phyloP scores from a whole-genome alignment of 2,888 invertebrate species.

The Cartodere bifasciata region DNA sequence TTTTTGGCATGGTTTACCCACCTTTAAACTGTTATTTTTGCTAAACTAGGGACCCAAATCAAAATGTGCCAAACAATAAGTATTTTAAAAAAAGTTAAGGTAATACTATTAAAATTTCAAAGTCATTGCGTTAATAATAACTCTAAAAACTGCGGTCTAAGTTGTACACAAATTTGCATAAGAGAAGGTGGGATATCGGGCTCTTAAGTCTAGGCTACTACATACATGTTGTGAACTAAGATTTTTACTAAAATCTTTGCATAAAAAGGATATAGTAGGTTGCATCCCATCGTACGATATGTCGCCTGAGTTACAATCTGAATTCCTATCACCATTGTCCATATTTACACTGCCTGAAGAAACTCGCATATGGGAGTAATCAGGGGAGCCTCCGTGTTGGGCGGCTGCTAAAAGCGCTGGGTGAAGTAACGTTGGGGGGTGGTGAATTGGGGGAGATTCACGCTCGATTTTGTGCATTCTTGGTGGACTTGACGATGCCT shows the following conservation, averaged over 20 bases:
- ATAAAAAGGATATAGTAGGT: slow-evolving; percentile 93
- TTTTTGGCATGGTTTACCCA: too few relatives aligned
- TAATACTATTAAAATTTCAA: too few relatives aligned
- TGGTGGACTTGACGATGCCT: slow-evolving; percentile 46
- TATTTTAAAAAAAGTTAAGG: too few relatives aligned
- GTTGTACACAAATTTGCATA: too few relatives aligned
- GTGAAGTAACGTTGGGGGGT: slow-evolving; percentile 74
- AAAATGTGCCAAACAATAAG: too few relatives aligned
- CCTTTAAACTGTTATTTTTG: too few relatives aligned
- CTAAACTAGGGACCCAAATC: too few relatives aligned
- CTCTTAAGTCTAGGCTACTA: slow-evolving; percentile 12
- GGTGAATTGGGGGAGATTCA: slow-evolving; percentile 74
- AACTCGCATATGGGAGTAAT: slow-evolving; percentile 58
- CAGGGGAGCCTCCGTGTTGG: slow-evolving; percentile 69
- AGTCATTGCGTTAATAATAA: too few relatives aligned
- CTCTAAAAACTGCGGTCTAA: too few relatives aligned
- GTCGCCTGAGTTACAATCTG: slow-evolving; percentile 85
- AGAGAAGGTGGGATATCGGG: too few relatives aligned
- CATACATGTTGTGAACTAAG: slow-evolving; percentile 27
- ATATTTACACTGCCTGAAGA: slow-evolving; percentile 43
- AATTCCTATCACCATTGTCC: slow-evolving; percentile 75
- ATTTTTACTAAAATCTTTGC: slow-evolving; percentile 30
- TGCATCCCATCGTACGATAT: slow-evolving; percentile 85
- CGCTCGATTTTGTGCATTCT: slow-evolving; percentile 57
- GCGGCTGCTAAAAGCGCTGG: slow-evolving; percentile 74